These are phyloP conservation scores for Amiota communis DNA, from an alignment of 2,888 invertebrate genomes.

Conservation along the genomic window DNA sequence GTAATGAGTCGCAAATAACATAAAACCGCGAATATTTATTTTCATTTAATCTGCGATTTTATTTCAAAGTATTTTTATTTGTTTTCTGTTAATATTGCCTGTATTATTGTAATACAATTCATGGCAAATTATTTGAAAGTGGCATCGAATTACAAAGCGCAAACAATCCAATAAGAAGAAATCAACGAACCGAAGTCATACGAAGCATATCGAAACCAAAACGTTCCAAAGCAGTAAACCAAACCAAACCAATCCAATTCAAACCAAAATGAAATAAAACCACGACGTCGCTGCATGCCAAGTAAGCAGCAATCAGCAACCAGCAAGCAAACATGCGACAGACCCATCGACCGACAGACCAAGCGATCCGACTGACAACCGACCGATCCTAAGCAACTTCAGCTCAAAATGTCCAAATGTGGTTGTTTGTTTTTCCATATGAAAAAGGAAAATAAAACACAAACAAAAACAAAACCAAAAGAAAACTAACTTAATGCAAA, in stretches of 20 bases:
- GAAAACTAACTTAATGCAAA: not conserved
- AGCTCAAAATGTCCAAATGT: conserved; percentile 65
- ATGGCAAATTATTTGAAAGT: conserved; percentile 47
- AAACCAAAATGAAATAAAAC: conserved; percentile 39
- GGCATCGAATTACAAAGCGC: conserved; percentile 46
- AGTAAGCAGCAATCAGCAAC: conserved; percentile 42
- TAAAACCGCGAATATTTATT: conserved; percentile 21
- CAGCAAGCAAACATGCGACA: not conserved
- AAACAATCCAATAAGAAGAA: not conserved
- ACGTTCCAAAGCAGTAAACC: conserved; percentile 36
- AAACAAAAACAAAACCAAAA: not conserved
- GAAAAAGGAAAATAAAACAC: conserved; percentile 37
- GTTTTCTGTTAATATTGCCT: too few relatives aligned
- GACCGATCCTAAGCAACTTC: conserved; percentile 47
- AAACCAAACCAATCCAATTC: conserved; percentile 23
- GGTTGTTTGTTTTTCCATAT: conserved; percentile 47
- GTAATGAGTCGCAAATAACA: not conserved
- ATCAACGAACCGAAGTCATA: not conserved
- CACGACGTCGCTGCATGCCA: conserved; percentile 52
- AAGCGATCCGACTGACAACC: not conserved
- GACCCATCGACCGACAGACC: not conserved
- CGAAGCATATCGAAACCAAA: conserved; percentile 52
- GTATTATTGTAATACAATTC: conserved; percentile 2
- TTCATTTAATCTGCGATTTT: conserved; percentile 12
- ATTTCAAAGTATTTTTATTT: too few relatives aligned